These are phyloP conservation scores for Brachionus rubens DNA, from an alignment of 1,140 invertebrate genomes.

Conservation along the genomic window DNA sequence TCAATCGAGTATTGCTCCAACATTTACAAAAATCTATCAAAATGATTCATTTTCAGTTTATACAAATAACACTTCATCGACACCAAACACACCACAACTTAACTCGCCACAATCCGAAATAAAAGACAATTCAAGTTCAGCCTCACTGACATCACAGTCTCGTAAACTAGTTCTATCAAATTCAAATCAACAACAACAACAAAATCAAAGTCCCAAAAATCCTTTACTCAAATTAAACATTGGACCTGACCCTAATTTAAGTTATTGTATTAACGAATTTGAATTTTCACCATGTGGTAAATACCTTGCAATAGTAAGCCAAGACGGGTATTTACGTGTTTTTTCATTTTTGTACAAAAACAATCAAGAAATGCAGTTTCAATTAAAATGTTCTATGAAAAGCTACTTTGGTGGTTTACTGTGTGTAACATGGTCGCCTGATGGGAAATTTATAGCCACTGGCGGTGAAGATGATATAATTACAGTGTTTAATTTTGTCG, in stretches of 20 bases:
- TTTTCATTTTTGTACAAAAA: conserved; percentile 96
- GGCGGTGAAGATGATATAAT: conserved; percentile 98
- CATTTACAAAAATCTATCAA: conserved; percentile 31
- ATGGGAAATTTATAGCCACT: conserved; percentile 87
- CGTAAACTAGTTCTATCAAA: background rate
- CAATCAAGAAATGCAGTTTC: conserved; percentile 65
- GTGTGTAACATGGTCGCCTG: conserved; percentile 96
- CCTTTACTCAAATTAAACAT: conserved; percentile 25
- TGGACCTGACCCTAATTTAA: conserved; percentile 63
- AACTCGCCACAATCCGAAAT: background rate
- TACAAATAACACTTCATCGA: background rate
- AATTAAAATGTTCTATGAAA: conserved; percentile 66
- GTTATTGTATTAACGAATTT: conserved; percentile 88
- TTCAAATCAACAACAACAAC: conserved; percentile 11
- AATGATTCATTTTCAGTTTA: conserved; percentile 38
- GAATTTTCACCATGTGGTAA: conserved; percentile 89
- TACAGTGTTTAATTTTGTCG: conserved; percentile 87
- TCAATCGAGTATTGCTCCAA: conserved; percentile 65
- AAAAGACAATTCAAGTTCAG: conserved; percentile 5
- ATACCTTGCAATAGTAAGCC: conserved; percentile 74
- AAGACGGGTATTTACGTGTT: conserved; percentile 91
- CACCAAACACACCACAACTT: background rate
- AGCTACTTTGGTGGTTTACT: conserved; percentile 89
- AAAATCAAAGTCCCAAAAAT: conserved; percentile 27
- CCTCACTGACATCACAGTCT: background rate